Conservation (phyloP, 1,140 invertebrate species). For the Hermatobates lingyangjiaoensis region DNA sequence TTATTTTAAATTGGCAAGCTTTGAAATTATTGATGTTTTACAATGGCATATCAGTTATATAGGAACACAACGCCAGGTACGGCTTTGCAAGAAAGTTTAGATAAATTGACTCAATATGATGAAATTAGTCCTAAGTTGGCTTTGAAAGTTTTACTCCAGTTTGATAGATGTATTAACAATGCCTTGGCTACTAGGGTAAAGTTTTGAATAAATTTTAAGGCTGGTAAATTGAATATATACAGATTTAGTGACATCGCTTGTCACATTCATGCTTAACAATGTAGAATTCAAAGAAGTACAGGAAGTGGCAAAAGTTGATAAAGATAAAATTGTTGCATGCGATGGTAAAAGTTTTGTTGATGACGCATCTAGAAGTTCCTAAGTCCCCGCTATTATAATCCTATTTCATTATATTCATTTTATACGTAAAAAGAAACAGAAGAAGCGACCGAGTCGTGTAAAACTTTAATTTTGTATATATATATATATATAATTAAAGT, state of each 20-base stretch:
- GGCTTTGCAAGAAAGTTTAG: conserved; percentile 86
- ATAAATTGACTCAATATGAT: conserved; percentile 77
- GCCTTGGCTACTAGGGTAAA: conserved; percentile 83
- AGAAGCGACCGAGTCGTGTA: no score
- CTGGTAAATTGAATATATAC: conserved; percentile 92
- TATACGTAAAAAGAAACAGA: no score
- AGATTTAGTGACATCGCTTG: conserved; percentile 99
- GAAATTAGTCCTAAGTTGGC: conserved; percentile 86
- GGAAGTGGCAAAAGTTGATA: conserved; percentile 85
- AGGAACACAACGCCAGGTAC: conserved; percentile 93
- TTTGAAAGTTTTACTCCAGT: conserved; percentile 81
- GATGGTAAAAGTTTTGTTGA: conserved; percentile 82
- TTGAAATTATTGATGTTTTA: no score
- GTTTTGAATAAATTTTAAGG: conserved; percentile 84
- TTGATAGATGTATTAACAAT: conserved; percentile 92
- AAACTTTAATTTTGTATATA: no score
- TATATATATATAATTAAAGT: no score
- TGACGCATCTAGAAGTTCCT: no score
- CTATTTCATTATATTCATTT: no score
- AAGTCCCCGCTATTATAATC: no score
- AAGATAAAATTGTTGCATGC: conserved; percentile 98
- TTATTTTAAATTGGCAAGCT: no score
- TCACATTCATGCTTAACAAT: conserved; percentile 98
- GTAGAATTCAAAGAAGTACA: conserved; percentile 94
- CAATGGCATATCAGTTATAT: conserved; percentile 90